Percentiles rank a stretch among this genome's conserved stretches.
phyloP scores from a whole-genome alignment of 2,113 vertebrate species.

The Microtus ochrogaster region DNA sequence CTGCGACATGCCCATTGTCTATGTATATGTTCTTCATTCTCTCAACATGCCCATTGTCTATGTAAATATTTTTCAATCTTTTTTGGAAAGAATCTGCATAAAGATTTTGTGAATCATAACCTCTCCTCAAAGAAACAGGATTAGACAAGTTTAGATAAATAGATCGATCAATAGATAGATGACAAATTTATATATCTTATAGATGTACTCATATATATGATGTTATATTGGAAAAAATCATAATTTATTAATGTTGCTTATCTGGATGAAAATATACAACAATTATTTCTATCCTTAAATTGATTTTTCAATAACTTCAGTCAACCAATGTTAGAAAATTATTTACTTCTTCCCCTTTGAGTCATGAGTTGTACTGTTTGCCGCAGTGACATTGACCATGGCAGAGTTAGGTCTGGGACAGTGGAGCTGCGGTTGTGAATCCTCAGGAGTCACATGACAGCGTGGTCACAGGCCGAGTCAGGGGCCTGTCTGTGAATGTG shows the following conservation, averaged over 20 bases:
- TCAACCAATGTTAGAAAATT: slow-evolving; percentile 42
- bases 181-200: background rate
- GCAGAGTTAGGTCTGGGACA: background rate
- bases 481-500: slow-evolving; percentile 42
- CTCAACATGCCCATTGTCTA: background rate
- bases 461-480: slow-evolving; percentile 22
- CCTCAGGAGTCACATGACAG: slow-evolving; percentile 65
- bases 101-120: background rate
- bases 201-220: background rate
- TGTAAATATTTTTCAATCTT: slow-evolving; percentile 26
- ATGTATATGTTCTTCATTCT: slow-evolving; percentile 14
- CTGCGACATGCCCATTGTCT: background rate
- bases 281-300: slow-evolving; percentile 42
- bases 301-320: slow-evolving; percentile 45
- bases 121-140: slow-evolving; percentile 16
- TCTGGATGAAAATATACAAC: slow-evolving; percentile 56
- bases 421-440: slow-evolving; percentile 56
- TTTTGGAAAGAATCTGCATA: slow-evolving; percentile 29
- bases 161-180: background rate
- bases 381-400: slow-evolving; percentile 25
- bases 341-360: slow-evolving; percentile 32
- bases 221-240: background rate
- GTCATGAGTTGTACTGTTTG: background rate
- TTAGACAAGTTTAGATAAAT: slow-evolving; percentile 19
- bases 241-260: slow-evolving; percentile 32